Evolutionary conservation across 2,113 vertebrate genomes (phyloP).

Genomic region (Saguinus midas): DNA sequence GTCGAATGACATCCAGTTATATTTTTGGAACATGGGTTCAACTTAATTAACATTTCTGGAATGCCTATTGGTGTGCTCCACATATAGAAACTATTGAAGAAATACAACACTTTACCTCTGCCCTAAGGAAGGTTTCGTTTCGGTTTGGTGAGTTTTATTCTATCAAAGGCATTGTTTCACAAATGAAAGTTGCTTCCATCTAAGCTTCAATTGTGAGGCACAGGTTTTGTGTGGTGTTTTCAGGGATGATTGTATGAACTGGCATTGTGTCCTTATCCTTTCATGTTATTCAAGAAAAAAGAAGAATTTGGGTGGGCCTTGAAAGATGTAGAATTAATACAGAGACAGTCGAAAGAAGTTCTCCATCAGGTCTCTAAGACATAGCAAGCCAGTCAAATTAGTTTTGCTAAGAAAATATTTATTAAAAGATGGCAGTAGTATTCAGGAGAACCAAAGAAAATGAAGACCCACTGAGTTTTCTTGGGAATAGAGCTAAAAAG

Average conservation of each 20-base stretch:
- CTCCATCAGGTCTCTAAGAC: neutral
- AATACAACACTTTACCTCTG: neutral
- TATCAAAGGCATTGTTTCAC: neutral
- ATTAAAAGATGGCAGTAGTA: neutral
- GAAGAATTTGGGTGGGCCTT: neutral
- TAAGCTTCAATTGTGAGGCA: neutral
- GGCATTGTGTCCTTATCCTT: neutral
- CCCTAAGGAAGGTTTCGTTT: neutral
- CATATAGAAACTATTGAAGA: neutral
- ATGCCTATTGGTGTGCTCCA: neutral
- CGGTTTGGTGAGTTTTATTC: neutral
- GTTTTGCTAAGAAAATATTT: neutral
- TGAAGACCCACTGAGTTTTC: neutral
- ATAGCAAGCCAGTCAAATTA: neutral
- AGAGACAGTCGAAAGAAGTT: neutral
- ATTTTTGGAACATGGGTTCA: neutral
- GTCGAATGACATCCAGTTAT: neutral
- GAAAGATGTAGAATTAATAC: neutral
- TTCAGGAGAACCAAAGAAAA: neutral
- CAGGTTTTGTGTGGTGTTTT: neutral
- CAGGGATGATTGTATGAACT: neutral
- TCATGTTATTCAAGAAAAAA: neutral
- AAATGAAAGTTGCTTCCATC: neutral
- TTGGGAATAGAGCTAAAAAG: neutral
- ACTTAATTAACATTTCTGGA: neutral